Percentiles rank a stretch among this genome's conserved stretches.
phyloP scores from a whole-genome alignment of 2,888 invertebrate species.

The Drosophila longiperda region DNA sequence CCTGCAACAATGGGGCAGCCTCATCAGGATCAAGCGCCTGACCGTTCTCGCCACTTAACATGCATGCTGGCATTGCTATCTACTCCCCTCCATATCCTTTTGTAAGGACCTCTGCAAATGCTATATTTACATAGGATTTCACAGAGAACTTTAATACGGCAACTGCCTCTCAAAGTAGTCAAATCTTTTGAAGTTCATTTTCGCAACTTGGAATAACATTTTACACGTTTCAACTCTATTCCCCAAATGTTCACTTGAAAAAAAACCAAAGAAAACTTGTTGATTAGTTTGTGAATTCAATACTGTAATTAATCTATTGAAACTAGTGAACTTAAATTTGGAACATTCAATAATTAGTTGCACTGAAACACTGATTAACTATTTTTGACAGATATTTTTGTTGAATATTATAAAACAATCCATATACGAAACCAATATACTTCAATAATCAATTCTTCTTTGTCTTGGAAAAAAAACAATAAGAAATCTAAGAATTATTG shows the following conservation, averaged over 20 bases:
- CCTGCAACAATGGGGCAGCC: constrained; percentile 12
- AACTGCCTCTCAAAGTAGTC: background rate
- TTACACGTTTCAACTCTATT: background rate
- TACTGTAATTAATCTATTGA: background rate
- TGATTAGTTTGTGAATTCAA: background rate
- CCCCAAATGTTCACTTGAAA: background rate
- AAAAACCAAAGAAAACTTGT: background rate
- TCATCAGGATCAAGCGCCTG: constrained; percentile 20
- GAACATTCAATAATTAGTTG: background rate
- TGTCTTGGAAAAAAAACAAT: too few species aligned
- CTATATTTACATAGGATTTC: constrained; percentile 1
- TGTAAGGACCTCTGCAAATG: background rate
- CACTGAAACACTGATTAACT: background rate
- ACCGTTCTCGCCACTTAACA: constrained; percentile 17
- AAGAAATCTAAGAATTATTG: too few species aligned
- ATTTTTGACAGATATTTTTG: background rate
- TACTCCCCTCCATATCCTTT: background rate
- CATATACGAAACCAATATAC: background rate
- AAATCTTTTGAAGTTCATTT: background rate
- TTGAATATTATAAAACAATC: background rate
- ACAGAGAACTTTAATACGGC: background rate
- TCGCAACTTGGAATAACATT: background rate
- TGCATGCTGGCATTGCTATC: background rate
- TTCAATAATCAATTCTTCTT: background rate
- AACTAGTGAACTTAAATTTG: background rate